Percentiles rank a stretch among this genome's conserved stretches.
These are phyloP conservation scores for Basileuterus tristriatus DNA, from an alignment of 2,797 vertebrate species.

Conservation along the genomic window DNA sequence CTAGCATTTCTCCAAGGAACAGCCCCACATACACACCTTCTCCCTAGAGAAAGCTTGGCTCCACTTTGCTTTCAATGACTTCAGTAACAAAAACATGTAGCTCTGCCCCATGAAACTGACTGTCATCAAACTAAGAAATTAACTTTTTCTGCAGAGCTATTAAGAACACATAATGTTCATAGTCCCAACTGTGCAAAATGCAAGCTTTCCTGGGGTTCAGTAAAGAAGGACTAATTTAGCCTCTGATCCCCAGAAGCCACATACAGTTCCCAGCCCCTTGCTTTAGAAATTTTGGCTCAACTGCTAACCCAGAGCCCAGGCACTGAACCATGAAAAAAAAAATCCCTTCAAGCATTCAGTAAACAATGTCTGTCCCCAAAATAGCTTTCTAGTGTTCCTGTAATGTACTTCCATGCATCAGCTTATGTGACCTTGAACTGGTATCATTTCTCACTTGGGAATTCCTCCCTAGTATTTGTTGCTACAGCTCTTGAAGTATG, in stretches of 20 bases:
- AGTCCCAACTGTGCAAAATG: neutral
- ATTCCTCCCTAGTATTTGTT: conserved; percentile 24
- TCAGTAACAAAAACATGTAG: neutral
- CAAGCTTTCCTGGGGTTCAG: neutral
- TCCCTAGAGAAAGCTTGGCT: neutral
- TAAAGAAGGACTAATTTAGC: neutral
- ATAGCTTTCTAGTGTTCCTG: conserved; percentile 48
- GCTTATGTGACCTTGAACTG: conserved; percentile 42
- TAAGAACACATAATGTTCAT: neutral
- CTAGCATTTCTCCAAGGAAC: neutral
- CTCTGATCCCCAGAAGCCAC: neutral
- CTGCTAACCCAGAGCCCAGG: neutral
- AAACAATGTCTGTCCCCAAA: conserved; percentile 40
- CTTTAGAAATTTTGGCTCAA: neutral
- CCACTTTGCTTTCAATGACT: neutral
- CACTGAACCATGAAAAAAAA: conserved; percentile 29
- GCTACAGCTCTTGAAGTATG: conserved; percentile 36
- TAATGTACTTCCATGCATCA: conserved; percentile 52
- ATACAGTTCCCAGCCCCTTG: neutral
- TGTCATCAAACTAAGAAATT: neutral
- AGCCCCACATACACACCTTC: neutral
- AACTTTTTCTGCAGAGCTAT: neutral
- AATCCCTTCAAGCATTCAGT: conserved; percentile 1
- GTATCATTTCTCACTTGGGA: conserved; percentile 52
- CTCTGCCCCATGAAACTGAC: neutral